These are phyloP conservation scores for Isoperla grammatica DNA, from an alignment of 2,888 invertebrate genomes.

Conservation along the genomic window DNA sequence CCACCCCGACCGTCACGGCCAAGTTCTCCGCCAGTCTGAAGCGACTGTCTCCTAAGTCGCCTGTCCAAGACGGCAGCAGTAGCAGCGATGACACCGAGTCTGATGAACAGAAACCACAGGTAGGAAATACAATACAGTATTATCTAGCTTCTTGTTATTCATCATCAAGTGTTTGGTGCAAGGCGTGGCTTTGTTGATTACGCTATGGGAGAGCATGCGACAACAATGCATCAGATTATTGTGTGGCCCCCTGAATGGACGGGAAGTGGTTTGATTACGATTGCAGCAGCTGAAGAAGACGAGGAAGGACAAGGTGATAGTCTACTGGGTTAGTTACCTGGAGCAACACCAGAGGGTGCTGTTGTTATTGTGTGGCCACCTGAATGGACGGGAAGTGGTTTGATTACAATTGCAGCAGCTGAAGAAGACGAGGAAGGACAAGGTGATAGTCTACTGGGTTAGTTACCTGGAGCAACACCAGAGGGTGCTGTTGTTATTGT, in stretches of 20 bases:
- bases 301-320: slow-evolving; percentile 66
- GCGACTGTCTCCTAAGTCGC: slow-evolving; percentile 49
- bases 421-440: slow-evolving; percentile 65
- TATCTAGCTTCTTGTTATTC: too few species aligned
- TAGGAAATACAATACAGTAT: too few species aligned
- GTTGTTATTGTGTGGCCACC: too few species aligned
- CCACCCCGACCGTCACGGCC: slow-evolving; percentile 38
- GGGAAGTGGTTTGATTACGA: too few species aligned
- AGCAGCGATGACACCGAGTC: slow-evolving; percentile 56
- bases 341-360: slow-evolving; percentile 69
- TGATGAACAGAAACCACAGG: slow-evolving; percentile 37
- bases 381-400: too few species aligned
- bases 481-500: slow-evolving; percentile 65
- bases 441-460: slow-evolving; percentile 73
- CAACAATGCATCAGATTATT: too few species aligned
- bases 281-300: slow-evolving; percentile 49
- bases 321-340: slow-evolving; percentile 76
- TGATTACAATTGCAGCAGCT: slow-evolving; percentile 24
- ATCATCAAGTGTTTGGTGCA: too few species aligned
- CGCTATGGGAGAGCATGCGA: too few species aligned
- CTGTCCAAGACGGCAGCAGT: slow-evolving; percentile 46
- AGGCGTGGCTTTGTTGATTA: too few species aligned
- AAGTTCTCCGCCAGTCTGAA: slow-evolving; percentile 53
- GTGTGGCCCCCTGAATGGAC: too few species aligned
- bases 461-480: slow-evolving; percentile 71